Conservation (phyloP, 2,888 invertebrate genomes). For the Tenthredo notha region DNA sequence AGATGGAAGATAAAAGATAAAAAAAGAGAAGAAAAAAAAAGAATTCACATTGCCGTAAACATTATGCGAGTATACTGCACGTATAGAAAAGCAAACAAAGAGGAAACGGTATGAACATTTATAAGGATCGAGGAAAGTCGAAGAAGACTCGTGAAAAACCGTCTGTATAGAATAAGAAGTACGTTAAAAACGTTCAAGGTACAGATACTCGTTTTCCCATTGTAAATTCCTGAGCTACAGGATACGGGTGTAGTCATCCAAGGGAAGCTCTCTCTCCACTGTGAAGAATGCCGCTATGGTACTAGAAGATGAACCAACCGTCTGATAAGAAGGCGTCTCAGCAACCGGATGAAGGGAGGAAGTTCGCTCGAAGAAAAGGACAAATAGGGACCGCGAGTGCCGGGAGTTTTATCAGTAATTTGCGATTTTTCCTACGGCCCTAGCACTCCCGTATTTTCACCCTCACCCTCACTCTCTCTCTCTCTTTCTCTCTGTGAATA, state of each 20-base stretch:
- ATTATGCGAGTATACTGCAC: background rate
- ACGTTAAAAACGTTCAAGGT: background rate
- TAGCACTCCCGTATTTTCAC: background rate
- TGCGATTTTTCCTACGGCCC: slow-evolving; percentile 36
- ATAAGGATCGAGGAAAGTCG: background rate
- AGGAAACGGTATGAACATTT: background rate
- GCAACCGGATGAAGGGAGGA: slow-evolving; percentile 9
- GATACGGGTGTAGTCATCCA: slow-evolving; percentile 25
- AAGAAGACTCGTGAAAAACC: background rate
- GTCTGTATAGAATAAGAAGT: background rate
- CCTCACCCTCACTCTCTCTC: background rate
- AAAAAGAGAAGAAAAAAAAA: no score
- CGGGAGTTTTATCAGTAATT: slow-evolving; percentile 43
- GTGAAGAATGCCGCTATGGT: slow-evolving; percentile 66
- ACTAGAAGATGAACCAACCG: slow-evolving; percentile 67
- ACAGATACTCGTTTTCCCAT: slow-evolving; percentile 24
- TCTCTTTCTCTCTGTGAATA: background rate
- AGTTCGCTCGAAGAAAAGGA: slow-evolving; percentile 5
- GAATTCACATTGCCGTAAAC: background rate
- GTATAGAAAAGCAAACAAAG: background rate
- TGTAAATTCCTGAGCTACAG: slow-evolving; percentile 30
- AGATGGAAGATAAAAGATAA: no score
- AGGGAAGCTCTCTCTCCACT: slow-evolving; percentile 41
- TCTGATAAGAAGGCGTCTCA: slow-evolving; percentile 63
- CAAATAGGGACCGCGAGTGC: slow-evolving; percentile 31